A percentile compares a stretch with the other conserved stretches of the same genome.
Evolutionary conservation across 2,113 vertebrate genomes (phyloP).

Genomic region (Salvator merianae): DNA sequence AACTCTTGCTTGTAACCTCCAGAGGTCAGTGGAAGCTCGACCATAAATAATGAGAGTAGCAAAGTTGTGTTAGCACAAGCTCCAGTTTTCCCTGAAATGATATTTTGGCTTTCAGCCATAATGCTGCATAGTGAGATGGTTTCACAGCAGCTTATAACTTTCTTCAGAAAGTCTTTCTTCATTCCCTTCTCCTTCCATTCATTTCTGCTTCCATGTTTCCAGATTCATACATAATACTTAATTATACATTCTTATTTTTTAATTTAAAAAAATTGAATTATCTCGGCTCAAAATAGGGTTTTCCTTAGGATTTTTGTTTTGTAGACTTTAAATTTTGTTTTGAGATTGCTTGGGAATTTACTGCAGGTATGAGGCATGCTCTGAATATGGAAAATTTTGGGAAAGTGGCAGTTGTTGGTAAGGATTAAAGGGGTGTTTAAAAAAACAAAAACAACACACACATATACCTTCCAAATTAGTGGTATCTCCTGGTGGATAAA

Average conservation of each 20-base stretch:
- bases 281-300: no score
- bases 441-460: no score
- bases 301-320: no score
- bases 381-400: no score
- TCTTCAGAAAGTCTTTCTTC: slow-evolving; percentile 20
- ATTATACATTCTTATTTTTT: neutral
- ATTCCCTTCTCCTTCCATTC: slow-evolving; percentile 43
- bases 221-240: neutral
- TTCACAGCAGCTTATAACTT: slow-evolving; percentile 58
- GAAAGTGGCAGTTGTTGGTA: no score
- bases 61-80: neutral
- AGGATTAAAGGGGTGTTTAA: no score
- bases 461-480: no score
- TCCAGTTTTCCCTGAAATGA: neutral
- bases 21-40: neutral
- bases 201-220: neutral
- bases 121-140: slow-evolving; percentile 49
- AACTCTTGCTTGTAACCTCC: neutral
- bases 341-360: no score
- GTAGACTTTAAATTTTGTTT: no score
- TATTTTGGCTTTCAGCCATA: slow-evolving; percentile 55
- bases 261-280: no score
- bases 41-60: neutral
- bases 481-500: no score
- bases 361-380: no score